Base-by-base conservation (phyloP, 2,888 invertebrate species). In the Muscina levida region DNA sequence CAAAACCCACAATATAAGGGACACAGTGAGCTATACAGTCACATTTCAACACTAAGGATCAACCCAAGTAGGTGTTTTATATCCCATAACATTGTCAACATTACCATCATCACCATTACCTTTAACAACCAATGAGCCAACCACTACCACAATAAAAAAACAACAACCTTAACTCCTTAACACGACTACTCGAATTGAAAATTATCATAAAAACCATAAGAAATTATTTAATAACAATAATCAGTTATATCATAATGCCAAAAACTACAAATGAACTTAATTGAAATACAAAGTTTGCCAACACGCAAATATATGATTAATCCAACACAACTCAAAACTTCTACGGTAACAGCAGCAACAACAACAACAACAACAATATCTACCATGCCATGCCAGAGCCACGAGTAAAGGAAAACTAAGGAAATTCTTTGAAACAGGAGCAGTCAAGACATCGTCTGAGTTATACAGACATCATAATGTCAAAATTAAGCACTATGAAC, bases 141-240 rank as follows among this genome's bases (percentile, higher is more conserved):
- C 8, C 19, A 22, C 22, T 11, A 22, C 10, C 31, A 31, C 31
- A 8, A 31, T 5, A 31, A 31, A 31, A 5, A 31, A 3, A n/a
- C 37, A 59, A 24, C 62, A 65, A 65, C 51, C 17, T 42, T 59
- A 53, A 68, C 37, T 66, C 59, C 72, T 75, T 68, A 15, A 56
- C 17, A 65, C 68, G 8, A 31, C 4, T 5, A 31, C 31, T 5
- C 31, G 57, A 44, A 56, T 56, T 62, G 51, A 44, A 68, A 66
- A 72, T 72, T 68, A 51, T 70, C 75, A 76, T 51, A 72, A 67
- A 79, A 39, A 68, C 44, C 62, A 65, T 59, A 72, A 79, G 72
- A 70, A 79, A 72, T 79, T 72, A 76, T 76, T 72, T 72, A 75
- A 79, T 72, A 75, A 75, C 75, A 68, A 48, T 46, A 51, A 75